These are phyloP conservation scores for Azemiops feae DNA, from an alignment of 2,113 vertebrate species.

Conservation along the genomic window DNA sequence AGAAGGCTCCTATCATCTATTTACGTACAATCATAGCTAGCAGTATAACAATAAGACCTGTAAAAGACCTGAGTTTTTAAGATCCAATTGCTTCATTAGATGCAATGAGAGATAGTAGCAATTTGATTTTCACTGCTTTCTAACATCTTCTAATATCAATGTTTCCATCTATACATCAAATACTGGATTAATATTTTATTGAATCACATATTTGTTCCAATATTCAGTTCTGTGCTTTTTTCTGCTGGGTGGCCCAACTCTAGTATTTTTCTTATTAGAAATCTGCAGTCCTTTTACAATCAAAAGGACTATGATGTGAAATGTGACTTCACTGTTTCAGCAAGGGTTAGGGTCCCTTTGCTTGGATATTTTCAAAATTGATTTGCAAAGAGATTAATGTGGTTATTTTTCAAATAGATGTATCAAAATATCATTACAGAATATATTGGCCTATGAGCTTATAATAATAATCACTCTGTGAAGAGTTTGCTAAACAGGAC, in stretches of 20 bases:
- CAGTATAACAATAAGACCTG: background rate
- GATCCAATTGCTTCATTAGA: background rate
- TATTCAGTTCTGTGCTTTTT: too few relatives aligned
- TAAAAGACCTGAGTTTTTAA: background rate
- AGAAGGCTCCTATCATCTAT: background rate
- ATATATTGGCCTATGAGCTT: too few relatives aligned
- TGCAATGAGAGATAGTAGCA: background rate
- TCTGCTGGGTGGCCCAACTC: too few relatives aligned
- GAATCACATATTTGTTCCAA: background rate
- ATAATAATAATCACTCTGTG: too few relatives aligned
- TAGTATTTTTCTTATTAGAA: too few relatives aligned
- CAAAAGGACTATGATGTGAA: too few relatives aligned
- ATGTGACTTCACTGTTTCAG: too few relatives aligned
- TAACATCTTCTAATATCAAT: background rate
- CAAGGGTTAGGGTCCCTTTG: background rate
- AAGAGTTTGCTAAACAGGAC: too few relatives aligned
- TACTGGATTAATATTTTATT: background rate
- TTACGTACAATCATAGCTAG: background rate
- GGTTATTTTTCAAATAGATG: too few relatives aligned
- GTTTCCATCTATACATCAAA: background rate
- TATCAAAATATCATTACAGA: too few relatives aligned
- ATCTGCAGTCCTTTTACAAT: too few relatives aligned
- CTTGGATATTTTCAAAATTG: background rate
- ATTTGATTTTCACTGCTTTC: background rate
- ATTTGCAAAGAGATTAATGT: background rate